A percentile compares a stretch with the other conserved stretches of the same genome.
These are phyloP conservation scores for Pocillopora damicornis DNA, from an alignment of 64 coral and sea anemone genomes.

Conservation along the genomic window DNA sequence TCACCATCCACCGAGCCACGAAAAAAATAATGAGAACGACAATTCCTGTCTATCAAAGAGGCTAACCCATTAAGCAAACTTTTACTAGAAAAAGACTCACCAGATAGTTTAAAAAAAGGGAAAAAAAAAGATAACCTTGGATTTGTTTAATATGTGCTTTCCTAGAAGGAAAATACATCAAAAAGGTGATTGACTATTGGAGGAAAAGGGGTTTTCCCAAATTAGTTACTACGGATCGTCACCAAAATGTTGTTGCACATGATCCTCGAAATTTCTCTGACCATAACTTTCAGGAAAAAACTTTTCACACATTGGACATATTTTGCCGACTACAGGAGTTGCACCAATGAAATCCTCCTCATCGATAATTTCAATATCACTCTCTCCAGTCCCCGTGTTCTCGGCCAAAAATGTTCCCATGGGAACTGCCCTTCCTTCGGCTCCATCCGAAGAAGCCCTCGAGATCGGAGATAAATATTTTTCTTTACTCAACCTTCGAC, in stretches of 20 bases:
- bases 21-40: too few relatives aligned
- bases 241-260: constrained; percentile 37
- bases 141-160: too few relatives aligned
- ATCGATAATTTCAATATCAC: constrained; percentile 33
- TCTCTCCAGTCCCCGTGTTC: constrained; percentile 3
- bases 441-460: not conserved
- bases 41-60: too few relatives aligned
- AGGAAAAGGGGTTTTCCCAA: not conserved
- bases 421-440: not conserved
- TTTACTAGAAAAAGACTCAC: too few relatives aligned
- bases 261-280: constrained; percentile 25
- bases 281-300: constrained; percentile 8
- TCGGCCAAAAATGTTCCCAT: not conserved
- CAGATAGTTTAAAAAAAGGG: too few relatives aligned
- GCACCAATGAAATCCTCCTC: constrained; percentile 15
- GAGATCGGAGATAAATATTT: not conserved
- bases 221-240: not conserved
- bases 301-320: constrained; percentile 32
- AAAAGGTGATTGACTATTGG: not conserved
- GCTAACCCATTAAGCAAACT: too few relatives aligned
- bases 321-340: not conserved
- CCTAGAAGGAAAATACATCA: too few relatives aligned
- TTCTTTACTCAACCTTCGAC: not conserved
- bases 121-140: too few relatives aligned
- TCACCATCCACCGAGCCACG: too few relatives aligned